These are phyloP conservation scores for Gallinago nigripennis DNA, from an alignment of 2,797 vertebrate species.

Conservation along the genomic window DNA sequence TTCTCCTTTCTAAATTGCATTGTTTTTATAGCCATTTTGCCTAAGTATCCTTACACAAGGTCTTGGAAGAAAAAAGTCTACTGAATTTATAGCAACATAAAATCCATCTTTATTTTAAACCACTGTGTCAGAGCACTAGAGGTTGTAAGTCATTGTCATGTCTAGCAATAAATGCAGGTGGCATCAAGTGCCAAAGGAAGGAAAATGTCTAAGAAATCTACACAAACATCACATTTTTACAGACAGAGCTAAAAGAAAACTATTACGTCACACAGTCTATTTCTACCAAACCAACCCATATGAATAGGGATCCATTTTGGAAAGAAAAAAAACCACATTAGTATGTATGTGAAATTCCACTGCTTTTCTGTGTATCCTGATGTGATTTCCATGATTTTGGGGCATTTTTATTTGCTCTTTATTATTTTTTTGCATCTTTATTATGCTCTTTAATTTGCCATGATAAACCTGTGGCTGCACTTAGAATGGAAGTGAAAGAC, in stretches of 20 bases:
- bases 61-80: neutral
- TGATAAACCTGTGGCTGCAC: neutral
- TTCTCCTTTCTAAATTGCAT: neutral
- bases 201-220: neutral
- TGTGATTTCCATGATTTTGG: neutral
- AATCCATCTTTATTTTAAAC: neutral
- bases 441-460: neutral
- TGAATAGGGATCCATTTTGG: fast-evolving
- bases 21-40: neutral
- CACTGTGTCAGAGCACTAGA: neutral
- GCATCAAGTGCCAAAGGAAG: neutral
- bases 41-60: neutral
- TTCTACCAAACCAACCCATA: neutral
- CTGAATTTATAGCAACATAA: neutral
- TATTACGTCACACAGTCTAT: neutral
- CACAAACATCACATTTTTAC: neutral
- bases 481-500: neutral
- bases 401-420: neutral
- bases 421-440: too few relatives aligned
- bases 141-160: neutral
- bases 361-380: neutral
- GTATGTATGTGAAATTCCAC: fast-evolving
- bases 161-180: neutral
- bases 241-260: neutral
- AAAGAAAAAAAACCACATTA: neutral